Evolutionary conservation across 2,888 invertebrate genomes (phyloP).

Genomic region (Smittia aterrima): DNA sequence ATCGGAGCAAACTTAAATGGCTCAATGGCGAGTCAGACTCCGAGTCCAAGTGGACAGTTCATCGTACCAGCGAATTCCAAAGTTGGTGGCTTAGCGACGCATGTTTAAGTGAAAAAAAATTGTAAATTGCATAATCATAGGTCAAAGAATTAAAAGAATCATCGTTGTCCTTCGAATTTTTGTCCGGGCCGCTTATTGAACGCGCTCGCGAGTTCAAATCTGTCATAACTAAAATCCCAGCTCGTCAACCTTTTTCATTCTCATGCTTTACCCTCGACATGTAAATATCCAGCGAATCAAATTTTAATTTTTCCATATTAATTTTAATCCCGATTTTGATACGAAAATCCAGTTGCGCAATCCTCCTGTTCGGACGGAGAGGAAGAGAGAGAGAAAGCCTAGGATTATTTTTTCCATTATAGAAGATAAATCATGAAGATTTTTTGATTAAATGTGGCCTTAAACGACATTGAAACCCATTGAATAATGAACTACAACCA

Average conservation of each 20-base stretch:
- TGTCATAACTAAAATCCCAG: neutral
- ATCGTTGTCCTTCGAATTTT: neutral
- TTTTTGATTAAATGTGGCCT: conserved; percentile 33
- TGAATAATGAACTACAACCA: neutral
- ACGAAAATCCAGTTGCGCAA: neutral
- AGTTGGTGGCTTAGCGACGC: conserved; percentile 28
- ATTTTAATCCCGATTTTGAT: conserved; percentile 19
- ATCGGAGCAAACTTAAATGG: conserved; percentile 12
- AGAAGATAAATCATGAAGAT: neutral
- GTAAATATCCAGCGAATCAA: neutral
- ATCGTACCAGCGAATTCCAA: conserved; percentile 15
- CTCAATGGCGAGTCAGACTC: conserved; percentile 1
- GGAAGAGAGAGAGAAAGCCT: neutral
- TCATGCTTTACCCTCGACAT: neutral
- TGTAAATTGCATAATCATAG: neutral
- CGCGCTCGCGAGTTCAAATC: neutral
- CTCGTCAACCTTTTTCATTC: neutral
- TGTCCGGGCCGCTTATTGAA: neutral
- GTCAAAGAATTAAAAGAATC: neutral
- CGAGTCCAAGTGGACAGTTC: conserved; percentile 32
- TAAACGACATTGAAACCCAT: conserved; percentile 14
- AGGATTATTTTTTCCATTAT: conserved; percentile 6
- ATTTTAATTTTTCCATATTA: conserved; percentile 18
- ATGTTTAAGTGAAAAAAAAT: conserved; percentile 15
- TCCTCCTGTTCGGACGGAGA: neutral